Percentiles rank a stretch among this genome's conserved stretches.
These are phyloP conservation scores for Lathamus discolor DNA, from an alignment of 2,113 vertebrate species.

Conservation along the genomic window DNA sequence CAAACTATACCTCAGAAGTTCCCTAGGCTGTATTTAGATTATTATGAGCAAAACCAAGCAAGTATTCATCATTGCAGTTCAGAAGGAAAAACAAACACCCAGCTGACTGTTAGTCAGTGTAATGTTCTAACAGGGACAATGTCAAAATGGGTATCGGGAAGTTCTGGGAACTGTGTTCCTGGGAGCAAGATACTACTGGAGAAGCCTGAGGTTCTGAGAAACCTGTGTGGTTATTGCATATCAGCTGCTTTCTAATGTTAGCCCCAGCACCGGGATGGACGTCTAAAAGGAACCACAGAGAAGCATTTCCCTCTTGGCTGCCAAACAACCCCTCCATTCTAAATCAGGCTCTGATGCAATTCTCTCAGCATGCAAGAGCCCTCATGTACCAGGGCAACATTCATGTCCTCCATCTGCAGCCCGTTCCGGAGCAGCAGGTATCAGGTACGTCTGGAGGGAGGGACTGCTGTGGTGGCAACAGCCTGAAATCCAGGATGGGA, in stretches of 20 bases:
- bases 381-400: accelerated
- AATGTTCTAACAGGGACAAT: background rate
- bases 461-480: background rate
- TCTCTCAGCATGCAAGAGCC: background rate
- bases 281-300: background rate
- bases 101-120: background rate
- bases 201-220: background rate
- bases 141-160: background rate
- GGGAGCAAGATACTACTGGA: background rate
- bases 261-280: background rate
- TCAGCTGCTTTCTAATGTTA: background rate
- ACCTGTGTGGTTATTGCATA: accelerated
- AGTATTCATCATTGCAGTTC: background rate
- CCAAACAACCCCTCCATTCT: background rate
- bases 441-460: accelerated
- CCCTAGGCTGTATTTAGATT: background rate
- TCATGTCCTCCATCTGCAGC: background rate
- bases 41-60: background rate
- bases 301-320: background rate
- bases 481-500: background rate
- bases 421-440: accelerated
- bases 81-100: background rate
- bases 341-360: background rate
- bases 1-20: background rate
- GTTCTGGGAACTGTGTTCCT: background rate